Conservation (phyloP, 2,888 invertebrate species). For the Neoaliturus tenellus region DNA sequence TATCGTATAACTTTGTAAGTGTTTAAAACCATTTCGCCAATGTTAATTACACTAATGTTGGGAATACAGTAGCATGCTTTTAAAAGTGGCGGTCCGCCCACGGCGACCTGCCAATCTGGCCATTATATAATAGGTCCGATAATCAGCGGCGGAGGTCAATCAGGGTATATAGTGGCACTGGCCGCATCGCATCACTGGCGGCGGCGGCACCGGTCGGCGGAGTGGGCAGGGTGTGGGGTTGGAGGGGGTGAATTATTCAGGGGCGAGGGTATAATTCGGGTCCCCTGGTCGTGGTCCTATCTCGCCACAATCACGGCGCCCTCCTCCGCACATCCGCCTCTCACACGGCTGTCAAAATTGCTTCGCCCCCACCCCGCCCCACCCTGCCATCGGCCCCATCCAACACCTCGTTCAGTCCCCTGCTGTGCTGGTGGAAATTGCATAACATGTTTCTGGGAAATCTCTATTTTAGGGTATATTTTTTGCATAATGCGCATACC, state of each 20-base stretch:
- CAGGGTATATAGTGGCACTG: not conserved
- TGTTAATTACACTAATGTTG: no score
- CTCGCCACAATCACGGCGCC: slow-evolving; percentile 19
- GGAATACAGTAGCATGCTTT: no score
- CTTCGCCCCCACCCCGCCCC: not conserved
- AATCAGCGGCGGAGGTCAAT: not conserved
- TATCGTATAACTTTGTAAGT: no score
- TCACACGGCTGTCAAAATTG: not conserved
- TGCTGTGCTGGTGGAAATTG: no score
- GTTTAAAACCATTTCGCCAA: no score
- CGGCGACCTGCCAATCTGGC: not conserved
- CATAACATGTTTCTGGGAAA: no score
- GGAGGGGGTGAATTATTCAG: slow-evolving; percentile 9
- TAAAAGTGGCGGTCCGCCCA: not conserved
- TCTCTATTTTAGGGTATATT: no score
- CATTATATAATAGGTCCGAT: not conserved
- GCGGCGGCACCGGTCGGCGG: not conserved
- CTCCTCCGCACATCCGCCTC: no score
- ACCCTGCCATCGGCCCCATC: no score
- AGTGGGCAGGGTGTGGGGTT: not conserved
- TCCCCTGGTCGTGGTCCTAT: slow-evolving; percentile 27
- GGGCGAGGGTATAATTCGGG: not conserved
- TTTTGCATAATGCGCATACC: no score
- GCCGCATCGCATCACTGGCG: not conserved
- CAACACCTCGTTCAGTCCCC: no score